These are phyloP conservation scores for Micrastur ruficollis DNA, from an alignment of 2,797 vertebrate genomes.

Conservation along the genomic window DNA sequence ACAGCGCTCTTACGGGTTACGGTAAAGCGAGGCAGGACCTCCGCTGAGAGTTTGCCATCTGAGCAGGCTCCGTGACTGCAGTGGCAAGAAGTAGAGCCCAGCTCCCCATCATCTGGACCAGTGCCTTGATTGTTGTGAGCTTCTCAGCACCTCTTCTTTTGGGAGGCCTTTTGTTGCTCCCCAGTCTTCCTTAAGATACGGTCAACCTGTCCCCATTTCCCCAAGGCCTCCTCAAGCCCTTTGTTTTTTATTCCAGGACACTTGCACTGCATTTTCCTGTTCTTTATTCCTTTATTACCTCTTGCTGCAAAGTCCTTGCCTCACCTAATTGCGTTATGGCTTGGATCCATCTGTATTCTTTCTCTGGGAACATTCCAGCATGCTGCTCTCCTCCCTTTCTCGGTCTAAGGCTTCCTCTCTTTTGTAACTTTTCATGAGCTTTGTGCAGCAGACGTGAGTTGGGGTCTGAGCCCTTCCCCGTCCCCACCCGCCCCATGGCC, in stretches of 20 bases:
- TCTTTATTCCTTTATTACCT: slow-evolving; percentile 30
- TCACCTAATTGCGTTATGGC: slow-evolving; percentile 43
- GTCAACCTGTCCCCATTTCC: neutral
- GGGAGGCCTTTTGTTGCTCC: neutral
- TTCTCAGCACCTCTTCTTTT: neutral
- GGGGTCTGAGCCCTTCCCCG: neutral
- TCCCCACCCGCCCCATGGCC: neutral
- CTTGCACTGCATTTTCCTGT: neutral
- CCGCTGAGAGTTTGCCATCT: neutral
- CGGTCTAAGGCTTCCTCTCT: neutral
- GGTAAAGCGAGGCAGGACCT: neutral
- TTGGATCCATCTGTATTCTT: slow-evolving; percentile 33
- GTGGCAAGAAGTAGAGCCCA: neutral
- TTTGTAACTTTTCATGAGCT: neutral
- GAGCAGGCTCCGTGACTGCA: neutral
- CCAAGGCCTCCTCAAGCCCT: neutral
- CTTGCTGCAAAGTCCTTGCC: slow-evolving; percentile 48
- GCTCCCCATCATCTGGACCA: neutral
- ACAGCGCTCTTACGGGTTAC: neutral
- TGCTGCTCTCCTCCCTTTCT: neutral
- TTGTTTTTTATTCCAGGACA: neutral
- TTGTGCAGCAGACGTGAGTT: neutral
- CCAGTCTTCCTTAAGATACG: neutral
- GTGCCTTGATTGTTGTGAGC: neutral
- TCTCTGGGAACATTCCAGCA: slow-evolving; percentile 41